Evolutionary conservation across 2,888 invertebrate genomes (phyloP).

Genomic region (Balanococcus diminutus): DNA sequence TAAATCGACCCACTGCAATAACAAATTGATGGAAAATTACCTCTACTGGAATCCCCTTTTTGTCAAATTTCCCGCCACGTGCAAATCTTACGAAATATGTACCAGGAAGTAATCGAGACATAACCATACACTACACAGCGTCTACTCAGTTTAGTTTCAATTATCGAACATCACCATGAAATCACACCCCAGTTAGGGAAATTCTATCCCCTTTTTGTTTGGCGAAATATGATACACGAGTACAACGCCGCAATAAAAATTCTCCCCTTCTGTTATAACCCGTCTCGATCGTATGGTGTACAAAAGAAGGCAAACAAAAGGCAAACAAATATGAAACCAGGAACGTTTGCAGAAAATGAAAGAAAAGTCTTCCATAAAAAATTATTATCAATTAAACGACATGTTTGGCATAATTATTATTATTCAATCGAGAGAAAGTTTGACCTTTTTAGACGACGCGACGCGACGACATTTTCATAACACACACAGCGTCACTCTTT

Average conservation of each 20-base stretch:
- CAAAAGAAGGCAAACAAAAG: neutral
- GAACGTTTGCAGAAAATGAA: neutral
- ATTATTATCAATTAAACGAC: neutral
- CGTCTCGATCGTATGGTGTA: neutral
- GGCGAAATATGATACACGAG: constrained; percentile 16
- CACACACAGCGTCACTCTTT: too few species aligned
- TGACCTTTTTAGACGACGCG: too few species aligned
- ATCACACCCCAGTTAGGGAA: neutral
- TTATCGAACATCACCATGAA: neutral
- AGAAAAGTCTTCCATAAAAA: neutral
- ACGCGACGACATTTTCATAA: too few species aligned
- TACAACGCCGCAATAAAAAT: neutral
- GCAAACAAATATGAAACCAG: neutral
- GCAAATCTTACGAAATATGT: neutral
- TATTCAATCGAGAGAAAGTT: too few species aligned
- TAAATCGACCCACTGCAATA: too few species aligned
- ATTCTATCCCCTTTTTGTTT: neutral
- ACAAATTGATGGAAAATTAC: neutral
- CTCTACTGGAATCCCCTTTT: neutral
- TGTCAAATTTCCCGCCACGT: neutral
- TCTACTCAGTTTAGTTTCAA: constrained; percentile 9
- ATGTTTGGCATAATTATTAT: neutral
- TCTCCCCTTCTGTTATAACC: neutral
- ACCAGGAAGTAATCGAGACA: constrained; percentile 11
- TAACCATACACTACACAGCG: neutral